These are phyloP conservation scores for Dolichotis patagonum DNA, from an alignment of 2,113 vertebrate genomes.

Conservation along the genomic window DNA sequence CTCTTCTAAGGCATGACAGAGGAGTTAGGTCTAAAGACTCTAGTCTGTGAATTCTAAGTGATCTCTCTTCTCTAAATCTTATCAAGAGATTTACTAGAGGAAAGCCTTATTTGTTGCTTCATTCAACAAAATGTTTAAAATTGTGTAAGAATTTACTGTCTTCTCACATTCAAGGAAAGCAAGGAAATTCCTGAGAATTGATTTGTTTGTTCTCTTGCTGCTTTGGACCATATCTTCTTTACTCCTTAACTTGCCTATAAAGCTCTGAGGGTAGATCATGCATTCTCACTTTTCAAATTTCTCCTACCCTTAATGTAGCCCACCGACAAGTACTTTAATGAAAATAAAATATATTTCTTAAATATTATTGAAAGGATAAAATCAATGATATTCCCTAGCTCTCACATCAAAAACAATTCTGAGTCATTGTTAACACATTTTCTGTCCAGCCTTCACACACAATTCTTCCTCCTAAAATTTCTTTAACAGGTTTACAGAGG, in stretches of 20 bases:
- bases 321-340: neutral
- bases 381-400: neutral
- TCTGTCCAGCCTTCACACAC: neutral
- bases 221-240: neutral
- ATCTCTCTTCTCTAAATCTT: neutral
- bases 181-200: neutral
- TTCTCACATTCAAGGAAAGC: conserved; percentile 30
- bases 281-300: neutral
- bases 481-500: conserved; percentile 92
- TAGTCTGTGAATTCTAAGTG: conserved; percentile 7
- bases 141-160: neutral
- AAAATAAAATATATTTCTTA: neutral
- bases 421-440: conserved; percentile 1
- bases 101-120: conserved; percentile 9
- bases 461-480: neutral
- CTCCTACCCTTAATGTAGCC: neutral
- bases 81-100: neutral
- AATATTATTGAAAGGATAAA: conserved; percentile 37
- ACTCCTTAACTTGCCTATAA: neutral
- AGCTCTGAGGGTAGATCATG: neutral
- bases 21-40: neutral
- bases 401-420: neutral
- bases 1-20: neutral
- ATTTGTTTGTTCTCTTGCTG: neutral
- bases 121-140: neutral